phyloP scores from a whole-genome alignment of 2,888 invertebrate genomes.

The Macrophya alboannulata region DNA sequence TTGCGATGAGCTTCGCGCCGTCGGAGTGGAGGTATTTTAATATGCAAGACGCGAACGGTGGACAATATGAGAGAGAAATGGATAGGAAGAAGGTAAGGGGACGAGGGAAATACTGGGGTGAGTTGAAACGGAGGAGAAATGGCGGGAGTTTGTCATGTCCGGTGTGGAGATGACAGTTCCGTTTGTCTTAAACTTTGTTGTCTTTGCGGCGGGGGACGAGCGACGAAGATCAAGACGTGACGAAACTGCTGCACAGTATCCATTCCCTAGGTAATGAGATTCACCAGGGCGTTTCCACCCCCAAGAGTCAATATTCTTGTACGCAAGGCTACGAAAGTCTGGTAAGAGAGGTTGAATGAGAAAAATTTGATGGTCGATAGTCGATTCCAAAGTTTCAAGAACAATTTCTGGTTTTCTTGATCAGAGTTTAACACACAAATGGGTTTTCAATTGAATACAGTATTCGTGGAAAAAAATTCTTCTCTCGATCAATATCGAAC shows the following conservation, averaged over 20 bases:
- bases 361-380: slow-evolving; percentile 11
- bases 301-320: slow-evolving; percentile 36
- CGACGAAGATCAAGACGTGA: slow-evolving; percentile 72
- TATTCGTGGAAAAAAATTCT: background rate
- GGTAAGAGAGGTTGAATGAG: background rate
- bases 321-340: background rate
- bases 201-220: slow-evolving; percentile 63
- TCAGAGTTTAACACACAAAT: slow-evolving; percentile 6
- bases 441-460: background rate
- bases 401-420: slow-evolving; percentile 1
- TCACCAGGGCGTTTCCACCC: slow-evolving; percentile 36
- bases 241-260: slow-evolving; percentile 68
- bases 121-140: slow-evolving; percentile 62
- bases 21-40: slow-evolving; percentile 62
- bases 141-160: slow-evolving; percentile 75
- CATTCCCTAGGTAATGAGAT: slow-evolving; percentile 50
- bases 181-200: slow-evolving; percentile 74
- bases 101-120: background rate
- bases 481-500: background rate
- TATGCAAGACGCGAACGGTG: slow-evolving; percentile 66
- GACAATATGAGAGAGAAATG: slow-evolving; percentile 64
- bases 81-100: slow-evolving; percentile 52
- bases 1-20: slow-evolving; percentile 59
- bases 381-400: slow-evolving; percentile 16
- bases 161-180: slow-evolving; percentile 76